Conservation (phyloP, 2,797 vertebrate species). For the Babyrousa celebensis region DNA sequence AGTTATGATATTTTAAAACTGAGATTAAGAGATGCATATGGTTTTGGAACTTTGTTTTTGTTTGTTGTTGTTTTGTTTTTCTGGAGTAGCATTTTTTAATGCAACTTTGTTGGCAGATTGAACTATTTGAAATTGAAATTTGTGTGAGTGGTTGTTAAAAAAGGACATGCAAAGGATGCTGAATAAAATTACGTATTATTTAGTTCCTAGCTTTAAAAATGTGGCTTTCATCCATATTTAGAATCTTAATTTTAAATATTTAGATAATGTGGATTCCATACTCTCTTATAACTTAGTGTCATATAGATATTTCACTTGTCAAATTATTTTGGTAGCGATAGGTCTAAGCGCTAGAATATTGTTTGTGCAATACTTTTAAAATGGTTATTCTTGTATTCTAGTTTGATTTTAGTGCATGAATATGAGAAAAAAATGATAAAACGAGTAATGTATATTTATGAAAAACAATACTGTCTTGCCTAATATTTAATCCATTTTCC, state of each 20-base stretch:
- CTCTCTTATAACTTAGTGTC: slow-evolving; percentile 28
- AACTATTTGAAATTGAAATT: slow-evolving; percentile 30
- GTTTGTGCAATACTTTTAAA: slow-evolving; percentile 57
- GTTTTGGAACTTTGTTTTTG: slow-evolving; percentile 27
- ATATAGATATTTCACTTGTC: slow-evolving; percentile 35
- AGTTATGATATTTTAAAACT: not conserved
- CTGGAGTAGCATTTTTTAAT: not conserved
- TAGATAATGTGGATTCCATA: not conserved
- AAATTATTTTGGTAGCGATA: slow-evolving; percentile 43
- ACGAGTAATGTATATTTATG: not conserved
- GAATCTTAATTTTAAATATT: slow-evolving; percentile 61
- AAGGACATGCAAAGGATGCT: not conserved
- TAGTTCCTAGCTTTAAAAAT: slow-evolving; percentile 39
- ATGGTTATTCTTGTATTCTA: not conserved
- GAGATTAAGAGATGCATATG: not conserved
- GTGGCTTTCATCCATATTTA: not conserved
- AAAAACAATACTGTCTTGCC: slow-evolving; percentile 37
- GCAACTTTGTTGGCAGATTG: not conserved
- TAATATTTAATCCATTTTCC: slow-evolving; percentile 50
- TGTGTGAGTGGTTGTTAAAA: slow-evolving; percentile 26
- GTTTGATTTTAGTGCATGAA: slow-evolving; percentile 68
- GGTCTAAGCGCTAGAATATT: slow-evolving; percentile 29
- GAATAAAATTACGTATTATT: slow-evolving; percentile 30
- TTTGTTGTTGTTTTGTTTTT: slow-evolving; percentile 45
- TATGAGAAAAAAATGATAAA: slow-evolving; percentile 34